Conservation (phyloP, 92 coral and sea anemone genomes). For the Actinostola sp. region DNA sequence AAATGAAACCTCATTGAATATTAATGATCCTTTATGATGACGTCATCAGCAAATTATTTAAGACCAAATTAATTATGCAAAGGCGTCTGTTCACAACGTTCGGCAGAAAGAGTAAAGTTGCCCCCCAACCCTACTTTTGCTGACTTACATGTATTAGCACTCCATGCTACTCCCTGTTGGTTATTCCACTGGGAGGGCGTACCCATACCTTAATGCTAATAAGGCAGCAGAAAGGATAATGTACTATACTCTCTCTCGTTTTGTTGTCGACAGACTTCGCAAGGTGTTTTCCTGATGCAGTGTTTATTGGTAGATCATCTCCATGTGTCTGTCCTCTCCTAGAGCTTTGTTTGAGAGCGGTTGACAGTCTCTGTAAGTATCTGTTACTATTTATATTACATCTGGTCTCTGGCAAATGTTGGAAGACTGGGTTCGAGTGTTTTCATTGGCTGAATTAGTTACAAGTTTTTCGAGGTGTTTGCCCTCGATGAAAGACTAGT, state of each 20-base stretch:
- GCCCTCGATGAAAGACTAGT: too few relatives aligned
- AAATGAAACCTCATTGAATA: too few relatives aligned
- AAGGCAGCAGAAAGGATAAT: neutral
- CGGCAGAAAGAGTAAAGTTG: too few relatives aligned
- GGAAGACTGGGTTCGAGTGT: neutral
- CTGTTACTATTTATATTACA: neutral
- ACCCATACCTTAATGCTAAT: neutral
- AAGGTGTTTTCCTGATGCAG: conserved; percentile 12
- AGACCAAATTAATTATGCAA: too few relatives aligned
- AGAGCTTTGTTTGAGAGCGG: conserved; percentile 25
- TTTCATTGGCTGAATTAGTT: too few relatives aligned
- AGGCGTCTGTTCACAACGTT: too few relatives aligned
- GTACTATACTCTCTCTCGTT: neutral
- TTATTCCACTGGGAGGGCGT: neutral
- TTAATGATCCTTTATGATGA: too few relatives aligned
- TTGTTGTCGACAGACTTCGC: neutral
- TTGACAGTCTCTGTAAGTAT: conserved; percentile 12
- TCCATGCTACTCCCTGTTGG: too few relatives aligned
- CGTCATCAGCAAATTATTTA: too few relatives aligned
- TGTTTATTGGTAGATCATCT: conserved; percentile 11
- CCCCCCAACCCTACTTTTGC: too few relatives aligned
- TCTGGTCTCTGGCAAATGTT: neutral
- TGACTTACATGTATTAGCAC: too few relatives aligned
- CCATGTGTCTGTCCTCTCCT: conserved; percentile 9
- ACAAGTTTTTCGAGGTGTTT: too few relatives aligned